phyloP scores from a whole-genome alignment of 2,797 vertebrate species.

The Takifugu ocellatus region DNA sequence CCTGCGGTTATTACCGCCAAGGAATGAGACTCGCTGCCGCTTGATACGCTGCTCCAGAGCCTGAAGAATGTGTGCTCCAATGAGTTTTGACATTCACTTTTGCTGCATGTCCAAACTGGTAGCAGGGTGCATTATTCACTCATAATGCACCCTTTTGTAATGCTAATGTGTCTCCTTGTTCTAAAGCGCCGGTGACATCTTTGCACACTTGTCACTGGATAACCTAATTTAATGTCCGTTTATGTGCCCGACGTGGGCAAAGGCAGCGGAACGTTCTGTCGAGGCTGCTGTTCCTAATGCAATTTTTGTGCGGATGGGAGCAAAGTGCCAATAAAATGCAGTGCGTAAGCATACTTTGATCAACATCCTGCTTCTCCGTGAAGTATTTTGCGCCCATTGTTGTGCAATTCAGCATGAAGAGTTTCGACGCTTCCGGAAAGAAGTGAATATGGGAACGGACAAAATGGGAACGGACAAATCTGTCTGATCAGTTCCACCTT shows the following conservation, averaged over 20 bases:
- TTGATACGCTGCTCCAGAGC: constrained; percentile 79
- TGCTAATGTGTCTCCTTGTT: constrained; percentile 78
- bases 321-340: constrained; percentile 18
- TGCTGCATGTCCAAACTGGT: constrained; percentile 89
- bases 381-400: constrained; percentile 11
- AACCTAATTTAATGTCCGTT: constrained; percentile 59
- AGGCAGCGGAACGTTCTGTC: constrained; percentile 45
- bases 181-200: constrained; percentile 63
- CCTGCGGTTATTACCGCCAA: constrained; percentile 49
- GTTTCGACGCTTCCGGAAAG: constrained; percentile 2
- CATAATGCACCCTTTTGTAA: constrained; percentile 81
- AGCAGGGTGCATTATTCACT: constrained; percentile 88
- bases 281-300: constrained; percentile 15
- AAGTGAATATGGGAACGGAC: not conserved
- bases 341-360: not conserved
- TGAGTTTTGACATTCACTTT: constrained; percentile 91
- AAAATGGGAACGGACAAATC: no score
- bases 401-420: constrained; percentile 12
- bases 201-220: constrained; percentile 60
- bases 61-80: constrained; percentile 89
- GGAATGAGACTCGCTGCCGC: constrained; percentile 64
- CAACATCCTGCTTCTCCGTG: constrained; percentile 14
- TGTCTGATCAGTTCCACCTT: not conserved
- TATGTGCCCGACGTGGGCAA: constrained; percentile 18
- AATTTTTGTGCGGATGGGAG: constrained; percentile 1